These are phyloP conservation scores for Numenius phaeopus DNA, from an alignment of 2,797 vertebrate genomes.

Conservation along the genomic window DNA sequence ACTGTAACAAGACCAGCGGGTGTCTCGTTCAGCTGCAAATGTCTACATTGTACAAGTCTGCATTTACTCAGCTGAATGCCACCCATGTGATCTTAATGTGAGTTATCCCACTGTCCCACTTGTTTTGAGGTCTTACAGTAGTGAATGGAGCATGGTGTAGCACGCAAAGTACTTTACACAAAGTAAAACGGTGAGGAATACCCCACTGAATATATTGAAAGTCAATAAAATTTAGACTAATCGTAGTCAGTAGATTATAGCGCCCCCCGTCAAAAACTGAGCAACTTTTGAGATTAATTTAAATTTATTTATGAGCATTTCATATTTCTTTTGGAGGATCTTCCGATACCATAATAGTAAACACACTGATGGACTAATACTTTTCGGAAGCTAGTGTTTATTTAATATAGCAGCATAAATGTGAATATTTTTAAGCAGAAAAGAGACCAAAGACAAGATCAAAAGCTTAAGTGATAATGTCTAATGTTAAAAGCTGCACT, in stretches of 20 bases:
- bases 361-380: neutral
- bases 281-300: neutral
- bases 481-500: neutral
- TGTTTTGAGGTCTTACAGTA: neutral
- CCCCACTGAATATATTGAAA: neutral
- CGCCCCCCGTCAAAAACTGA: neutral
- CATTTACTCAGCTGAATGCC: slow-evolving; percentile 16
- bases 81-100: neutral
- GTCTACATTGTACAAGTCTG: slow-evolving; percentile 2
- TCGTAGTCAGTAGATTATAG: neutral
- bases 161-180: neutral
- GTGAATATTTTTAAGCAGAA: neutral
- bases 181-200: neutral
- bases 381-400: neutral
- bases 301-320: neutral
- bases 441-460: neutral
- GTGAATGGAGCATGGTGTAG: neutral
- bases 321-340: neutral
- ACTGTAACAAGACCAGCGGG: slow-evolving; percentile 27
- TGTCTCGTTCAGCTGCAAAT: slow-evolving; percentile 23
- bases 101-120: neutral
- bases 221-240: neutral
- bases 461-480: slow-evolving; percentile 1
- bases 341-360: neutral
- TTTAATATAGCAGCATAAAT: neutral